Evolutionary conservation across 2,888 invertebrate species (phyloP).

Genomic region (Agrenia bidenticulata): DNA sequence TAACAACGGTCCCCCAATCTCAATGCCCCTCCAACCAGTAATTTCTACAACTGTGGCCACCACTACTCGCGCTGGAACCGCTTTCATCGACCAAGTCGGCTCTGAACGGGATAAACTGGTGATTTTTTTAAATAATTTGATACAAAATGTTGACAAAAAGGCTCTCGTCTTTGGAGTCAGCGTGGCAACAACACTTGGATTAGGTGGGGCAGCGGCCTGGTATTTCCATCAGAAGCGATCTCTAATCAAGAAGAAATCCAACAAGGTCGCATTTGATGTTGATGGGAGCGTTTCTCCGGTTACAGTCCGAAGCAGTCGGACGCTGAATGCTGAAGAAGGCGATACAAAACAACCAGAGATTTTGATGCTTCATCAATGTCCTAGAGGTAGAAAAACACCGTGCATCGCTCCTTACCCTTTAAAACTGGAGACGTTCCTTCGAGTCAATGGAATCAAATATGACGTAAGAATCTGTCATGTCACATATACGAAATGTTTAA

Average conservation of each 20-base stretch:
- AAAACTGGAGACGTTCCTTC: constrained; percentile 48
- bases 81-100: not conserved
- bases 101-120: constrained; percentile 1
- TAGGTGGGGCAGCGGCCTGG: constrained; percentile 9
- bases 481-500: no score
- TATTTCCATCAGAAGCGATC: constrained; percentile 14
- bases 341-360: constrained; percentile 19
- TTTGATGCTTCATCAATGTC: constrained; percentile 43
- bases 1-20: not conserved
- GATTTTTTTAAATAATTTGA: constrained; percentile 5
- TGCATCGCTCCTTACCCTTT: constrained; percentile 50
- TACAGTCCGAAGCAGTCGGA: not conserved
- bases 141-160: constrained; percentile 11
- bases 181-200: constrained; percentile 13
- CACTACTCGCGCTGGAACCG: not conserved
- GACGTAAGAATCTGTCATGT: constrained; percentile 31
- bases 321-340: constrained; percentile 17
- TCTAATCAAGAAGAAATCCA: not conserved
- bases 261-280: constrained; percentile 5
- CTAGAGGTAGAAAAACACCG: constrained; percentile 42
- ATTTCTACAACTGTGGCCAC: not conserved
- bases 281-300: constrained; percentile 6
- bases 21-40: not conserved
- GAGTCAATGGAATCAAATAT: constrained; percentile 44
- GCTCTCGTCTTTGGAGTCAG: constrained; percentile 1